A percentile compares a stretch with the other conserved stretches of the same genome.
Evolutionary conservation across 2,888 invertebrate genomes (phyloP).

Genomic region (Mythimna vitellina): DNA sequence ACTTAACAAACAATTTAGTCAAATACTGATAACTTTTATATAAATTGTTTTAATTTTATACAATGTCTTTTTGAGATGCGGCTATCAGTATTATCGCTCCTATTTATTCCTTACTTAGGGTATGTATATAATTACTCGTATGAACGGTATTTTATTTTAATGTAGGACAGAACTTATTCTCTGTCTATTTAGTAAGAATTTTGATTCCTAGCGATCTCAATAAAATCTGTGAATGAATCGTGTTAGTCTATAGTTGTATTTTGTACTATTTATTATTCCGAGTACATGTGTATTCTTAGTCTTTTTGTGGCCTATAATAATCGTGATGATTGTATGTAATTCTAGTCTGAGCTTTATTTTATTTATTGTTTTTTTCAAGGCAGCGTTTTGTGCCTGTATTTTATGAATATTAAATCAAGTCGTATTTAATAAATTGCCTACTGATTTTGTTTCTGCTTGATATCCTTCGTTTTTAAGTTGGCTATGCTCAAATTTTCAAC

Average conservation of each 20-base stretch:
- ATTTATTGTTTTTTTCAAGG: not conserved
- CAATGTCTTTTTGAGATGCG: not conserved
- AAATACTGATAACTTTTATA: not conserved
- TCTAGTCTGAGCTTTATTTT: conserved; percentile 25
- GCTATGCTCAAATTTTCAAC: not conserved
- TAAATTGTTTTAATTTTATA: not conserved
- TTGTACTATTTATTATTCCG: not conserved
- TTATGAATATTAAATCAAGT: conserved; percentile 3
- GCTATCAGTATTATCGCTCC: conserved; percentile 3
- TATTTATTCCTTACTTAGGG: not conserved
- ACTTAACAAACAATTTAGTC: not conserved
- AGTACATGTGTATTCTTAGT: not conserved
- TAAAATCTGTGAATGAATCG: conserved; percentile 1
- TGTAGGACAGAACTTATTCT: not conserved
- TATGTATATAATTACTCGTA: not conserved
- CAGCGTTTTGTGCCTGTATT: not conserved
- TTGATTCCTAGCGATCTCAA: conserved; percentile 31
- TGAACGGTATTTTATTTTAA: not conserved
- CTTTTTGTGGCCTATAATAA: not conserved
- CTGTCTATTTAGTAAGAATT: not conserved
- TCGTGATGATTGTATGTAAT: conserved; percentile 3
- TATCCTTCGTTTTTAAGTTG: not conserved
- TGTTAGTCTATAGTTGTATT: not conserved
- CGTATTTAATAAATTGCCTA: not conserved
- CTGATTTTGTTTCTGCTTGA: not conserved